Evolutionary conservation across 2,113 vertebrate species (phyloP).

Genomic region (Salvelinus alpinus): DNA sequence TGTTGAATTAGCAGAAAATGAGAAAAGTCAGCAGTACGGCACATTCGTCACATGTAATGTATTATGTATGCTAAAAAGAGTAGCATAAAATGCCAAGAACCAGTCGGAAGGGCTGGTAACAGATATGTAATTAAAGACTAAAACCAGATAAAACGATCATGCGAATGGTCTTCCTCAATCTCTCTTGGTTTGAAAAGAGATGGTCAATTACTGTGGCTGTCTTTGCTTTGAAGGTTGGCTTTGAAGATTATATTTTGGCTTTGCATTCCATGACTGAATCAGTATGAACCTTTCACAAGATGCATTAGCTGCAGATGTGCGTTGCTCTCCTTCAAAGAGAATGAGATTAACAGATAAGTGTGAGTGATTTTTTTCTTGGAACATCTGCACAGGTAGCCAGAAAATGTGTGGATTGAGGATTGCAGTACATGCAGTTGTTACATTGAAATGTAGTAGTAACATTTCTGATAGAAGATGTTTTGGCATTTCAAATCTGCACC

Average conservation of each 20-base stretch:
- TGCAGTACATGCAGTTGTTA: neutral
- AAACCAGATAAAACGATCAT: constrained; percentile 36
- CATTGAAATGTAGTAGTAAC: neutral
- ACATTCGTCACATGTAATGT: neutral
- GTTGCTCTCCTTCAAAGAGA: constrained; percentile 41
- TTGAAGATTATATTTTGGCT: constrained; percentile 59
- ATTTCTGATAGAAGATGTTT: too few species aligned
- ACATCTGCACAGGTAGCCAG: neutral
- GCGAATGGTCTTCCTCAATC: constrained; percentile 27
- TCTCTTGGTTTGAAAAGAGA: constrained; percentile 12
- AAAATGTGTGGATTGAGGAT: neutral
- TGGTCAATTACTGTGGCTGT: neutral
- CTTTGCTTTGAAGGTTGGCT: constrained; percentile 18
- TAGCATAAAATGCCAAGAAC: neutral
- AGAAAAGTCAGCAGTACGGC: neutral
- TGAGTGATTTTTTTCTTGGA: neutral
- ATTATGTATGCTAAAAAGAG: neutral
- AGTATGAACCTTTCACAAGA: constrained; percentile 39
- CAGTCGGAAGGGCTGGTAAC: neutral
- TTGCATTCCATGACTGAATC: constrained; percentile 50
- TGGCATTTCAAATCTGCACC: too few species aligned
- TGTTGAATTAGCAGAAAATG: neutral
- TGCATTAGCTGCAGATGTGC: constrained; percentile 47
- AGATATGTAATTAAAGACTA: neutral
- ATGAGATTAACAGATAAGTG: constrained; percentile 16